phyloP scores from a whole-genome alignment of 92 coral and sea anemone genomes.

The Epizoanthus stellaris region DNA sequence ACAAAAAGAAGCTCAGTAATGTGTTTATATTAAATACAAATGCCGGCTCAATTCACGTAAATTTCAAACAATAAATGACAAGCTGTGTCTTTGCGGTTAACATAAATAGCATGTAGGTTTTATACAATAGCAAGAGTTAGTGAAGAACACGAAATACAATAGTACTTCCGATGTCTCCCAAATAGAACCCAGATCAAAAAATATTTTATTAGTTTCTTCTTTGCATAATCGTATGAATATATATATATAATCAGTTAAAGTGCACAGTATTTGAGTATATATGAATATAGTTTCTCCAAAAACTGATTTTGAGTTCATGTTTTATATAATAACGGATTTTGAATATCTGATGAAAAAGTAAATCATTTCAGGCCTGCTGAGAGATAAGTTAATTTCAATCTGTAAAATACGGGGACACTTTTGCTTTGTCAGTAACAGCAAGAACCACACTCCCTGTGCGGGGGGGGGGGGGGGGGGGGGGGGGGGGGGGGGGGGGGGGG shows the following conservation, averaged over 20 bases:
- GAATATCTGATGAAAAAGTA: slow-evolving; percentile 26
- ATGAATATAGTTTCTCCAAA: slow-evolving; percentile 31
- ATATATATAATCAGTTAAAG: slow-evolving; percentile 4
- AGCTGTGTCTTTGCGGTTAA: too few species aligned
- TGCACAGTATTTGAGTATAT: slow-evolving; percentile 13
- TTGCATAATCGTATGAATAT: slow-evolving; percentile 1
- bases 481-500: too few species aligned
- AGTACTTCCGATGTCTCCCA: not conserved
- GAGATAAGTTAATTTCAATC: slow-evolving; percentile 17
- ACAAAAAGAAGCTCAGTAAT: too few species aligned
- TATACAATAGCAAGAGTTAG: too few species aligned
- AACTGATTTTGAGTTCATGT: not conserved
- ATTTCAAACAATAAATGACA: too few species aligned
- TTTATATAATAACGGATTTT: slow-evolving; percentile 8
- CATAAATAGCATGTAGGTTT: too few species aligned
- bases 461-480: too few species aligned
- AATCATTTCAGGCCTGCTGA: slow-evolving; percentile 44
- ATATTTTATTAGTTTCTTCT: slow-evolving; percentile 24
- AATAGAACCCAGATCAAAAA: slow-evolving; percentile 27
- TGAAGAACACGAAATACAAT: not conserved
- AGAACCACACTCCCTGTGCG: too few species aligned
- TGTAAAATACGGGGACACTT: not conserved
- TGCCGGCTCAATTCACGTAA: too few species aligned
- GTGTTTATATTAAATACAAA: too few species aligned
- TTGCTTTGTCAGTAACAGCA: slow-evolving; percentile 3